These are phyloP conservation scores for Protonibea diacanthus DNA, from an alignment of 2,797 vertebrate genomes.

Conservation along the genomic window DNA sequence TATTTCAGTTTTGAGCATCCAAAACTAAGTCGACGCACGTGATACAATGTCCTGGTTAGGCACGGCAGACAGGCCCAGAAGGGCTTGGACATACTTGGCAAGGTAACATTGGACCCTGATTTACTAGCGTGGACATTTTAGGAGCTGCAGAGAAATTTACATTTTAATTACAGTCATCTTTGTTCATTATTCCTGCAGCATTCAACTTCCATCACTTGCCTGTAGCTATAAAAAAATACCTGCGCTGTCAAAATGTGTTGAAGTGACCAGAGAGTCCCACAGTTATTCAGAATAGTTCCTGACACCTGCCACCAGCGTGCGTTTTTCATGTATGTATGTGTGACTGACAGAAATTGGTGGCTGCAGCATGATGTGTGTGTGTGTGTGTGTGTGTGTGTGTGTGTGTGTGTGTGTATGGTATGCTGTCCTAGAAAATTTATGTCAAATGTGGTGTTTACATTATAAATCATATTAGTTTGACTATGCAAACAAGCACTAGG, in stretches of 20 bases:
- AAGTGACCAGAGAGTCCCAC: background rate
- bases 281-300: conserved; percentile 12
- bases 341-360: background rate
- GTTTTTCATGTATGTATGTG: conserved; percentile 5
- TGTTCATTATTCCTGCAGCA: conserved; percentile 14
- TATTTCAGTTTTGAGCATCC: conserved; percentile 13
- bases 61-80: background rate
- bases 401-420: background rate
- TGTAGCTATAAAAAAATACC: background rate
- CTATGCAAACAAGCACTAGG: conserved; percentile 3
- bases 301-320: conserved; percentile 22
- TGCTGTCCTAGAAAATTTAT: conserved; percentile 10
- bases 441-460: conserved; percentile 1
- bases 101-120: conserved; percentile 3
- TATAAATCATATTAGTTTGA: background rate
- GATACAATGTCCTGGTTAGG: conserved; percentile 23
- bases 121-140: conserved; percentile 3
- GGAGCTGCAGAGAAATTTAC: conserved; percentile 10
- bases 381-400: conserved; percentile 19
- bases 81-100: background rate
- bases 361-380: background rate
- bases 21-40: conserved; percentile 32
- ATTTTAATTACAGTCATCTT: conserved; percentile 23
- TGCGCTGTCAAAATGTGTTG: conserved; percentile 13
- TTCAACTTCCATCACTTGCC: conserved; percentile 11